Percentiles rank a stretch among this genome's conserved stretches.
phyloP scores from a whole-genome alignment of 2,888 invertebrate genomes.

The Machimus rusticus region DNA sequence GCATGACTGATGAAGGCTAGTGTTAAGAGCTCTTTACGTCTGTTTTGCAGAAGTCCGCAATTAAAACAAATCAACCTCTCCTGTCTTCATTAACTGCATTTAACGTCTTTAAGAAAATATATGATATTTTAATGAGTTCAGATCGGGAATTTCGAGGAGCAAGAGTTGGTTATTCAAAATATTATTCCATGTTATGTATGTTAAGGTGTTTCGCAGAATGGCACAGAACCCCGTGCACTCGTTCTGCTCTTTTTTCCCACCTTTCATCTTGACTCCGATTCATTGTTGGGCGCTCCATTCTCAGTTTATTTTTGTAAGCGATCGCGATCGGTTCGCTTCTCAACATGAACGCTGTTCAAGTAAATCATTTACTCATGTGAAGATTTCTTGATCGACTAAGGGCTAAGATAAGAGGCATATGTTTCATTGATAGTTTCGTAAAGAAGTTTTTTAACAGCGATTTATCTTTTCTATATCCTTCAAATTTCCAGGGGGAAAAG shows the following conservation, averaged over 20 bases:
- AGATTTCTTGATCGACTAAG: not conserved
- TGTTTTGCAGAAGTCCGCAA: not conserved
- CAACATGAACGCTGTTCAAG: not conserved
- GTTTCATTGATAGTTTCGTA: not conserved
- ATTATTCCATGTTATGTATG: constrained; percentile 20
- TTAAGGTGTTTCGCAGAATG: constrained; percentile 20
- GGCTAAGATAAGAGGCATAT: not conserved
- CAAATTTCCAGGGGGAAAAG: not conserved
- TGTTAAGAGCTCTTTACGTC: not conserved
- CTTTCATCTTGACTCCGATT: constrained; percentile 14
- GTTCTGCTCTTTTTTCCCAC: constrained; percentile 5
- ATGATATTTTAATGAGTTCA: not conserved
- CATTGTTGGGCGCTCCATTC: constrained; percentile 25
- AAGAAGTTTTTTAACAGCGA: not conserved
- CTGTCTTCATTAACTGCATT: not conserved
- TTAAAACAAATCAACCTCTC: not conserved
- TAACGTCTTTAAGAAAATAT: not conserved
- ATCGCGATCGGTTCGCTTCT: constrained; percentile 26
- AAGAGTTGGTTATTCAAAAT: not conserved
- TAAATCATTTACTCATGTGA: not conserved
- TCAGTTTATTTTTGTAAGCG: constrained; percentile 43
- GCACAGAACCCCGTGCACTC: not conserved
- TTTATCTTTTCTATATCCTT: not conserved
- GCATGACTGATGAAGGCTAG: not conserved
- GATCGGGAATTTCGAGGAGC: not conserved